Evolutionary conservation across 1,140 invertebrate species (phyloP).

Genomic region (Andrena cerasifolii): DNA sequence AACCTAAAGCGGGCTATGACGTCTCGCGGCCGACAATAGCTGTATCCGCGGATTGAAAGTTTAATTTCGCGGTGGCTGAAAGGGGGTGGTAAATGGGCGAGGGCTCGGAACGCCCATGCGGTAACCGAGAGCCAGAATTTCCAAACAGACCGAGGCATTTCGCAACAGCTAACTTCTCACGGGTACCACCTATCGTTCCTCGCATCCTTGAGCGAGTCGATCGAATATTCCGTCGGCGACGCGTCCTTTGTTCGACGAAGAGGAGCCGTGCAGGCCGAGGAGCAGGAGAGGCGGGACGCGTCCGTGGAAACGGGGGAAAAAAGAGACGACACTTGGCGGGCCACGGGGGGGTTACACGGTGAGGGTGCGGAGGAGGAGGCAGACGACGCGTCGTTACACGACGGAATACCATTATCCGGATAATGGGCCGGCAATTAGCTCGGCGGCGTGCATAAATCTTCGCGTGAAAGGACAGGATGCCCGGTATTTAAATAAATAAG

Average conservation of each 20-base stretch:
- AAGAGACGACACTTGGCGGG: not conserved
- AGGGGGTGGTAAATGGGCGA: too few relatives aligned
- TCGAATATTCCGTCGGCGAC: constrained; percentile 57
- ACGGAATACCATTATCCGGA: constrained; percentile 75
- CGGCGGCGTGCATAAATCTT: constrained; percentile 75
- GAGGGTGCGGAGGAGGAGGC: constrained; percentile 15
- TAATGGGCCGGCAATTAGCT: constrained; percentile 76
- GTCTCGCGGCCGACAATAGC: too few relatives aligned
- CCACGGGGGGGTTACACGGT: not conserved
- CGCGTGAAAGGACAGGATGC: constrained; percentile 76
- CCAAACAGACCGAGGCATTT: not conserved
- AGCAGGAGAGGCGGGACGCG: constrained; percentile 13
- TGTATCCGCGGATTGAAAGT: too few relatives aligned
- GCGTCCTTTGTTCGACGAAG: constrained; percentile 52
- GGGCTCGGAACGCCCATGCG: too few relatives aligned
- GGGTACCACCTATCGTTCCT: constrained; percentile 1
- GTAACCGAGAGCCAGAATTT: not conserved
- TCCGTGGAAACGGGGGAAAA: constrained; percentile 3
- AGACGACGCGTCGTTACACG: constrained; percentile 67
- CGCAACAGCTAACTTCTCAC: not conserved
- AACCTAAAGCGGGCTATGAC: too few relatives aligned
- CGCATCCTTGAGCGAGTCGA: constrained; percentile 33
- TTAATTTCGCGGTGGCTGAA: too few relatives aligned
- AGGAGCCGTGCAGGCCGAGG: constrained; percentile 20
- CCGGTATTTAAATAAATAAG: constrained; percentile 77